A percentile compares a stretch with the other conserved stretches of the same genome.
These are phyloP conservation scores for Sebastes oblongus DNA, from an alignment of 2,797 vertebrate genomes.

Conservation along the genomic window DNA sequence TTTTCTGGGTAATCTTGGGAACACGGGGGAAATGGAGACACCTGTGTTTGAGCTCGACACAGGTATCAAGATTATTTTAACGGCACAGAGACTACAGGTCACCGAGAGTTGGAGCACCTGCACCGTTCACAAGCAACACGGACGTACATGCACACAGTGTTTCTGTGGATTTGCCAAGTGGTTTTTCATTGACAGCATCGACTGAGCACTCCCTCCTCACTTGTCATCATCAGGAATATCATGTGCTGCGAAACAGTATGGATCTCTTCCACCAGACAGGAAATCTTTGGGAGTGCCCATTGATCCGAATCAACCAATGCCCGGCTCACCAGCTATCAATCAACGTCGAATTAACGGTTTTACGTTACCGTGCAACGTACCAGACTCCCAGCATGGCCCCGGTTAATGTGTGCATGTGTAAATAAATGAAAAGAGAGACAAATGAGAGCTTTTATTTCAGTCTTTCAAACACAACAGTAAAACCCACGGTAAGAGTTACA, in stretches of 20 bases:
- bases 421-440: constrained; percentile 4
- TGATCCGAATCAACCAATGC: constrained; percentile 68
- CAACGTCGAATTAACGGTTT: constrained; percentile 74
- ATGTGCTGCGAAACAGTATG: constrained; percentile 71
- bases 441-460: background rate
- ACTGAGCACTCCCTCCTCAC: constrained; percentile 63
- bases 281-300: constrained; percentile 73
- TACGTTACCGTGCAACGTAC: constrained; percentile 29
- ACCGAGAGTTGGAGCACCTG: constrained; percentile 37
- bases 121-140: background rate
- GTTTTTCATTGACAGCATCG: constrained; percentile 68
- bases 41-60: constrained; percentile 45
- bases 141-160: constrained; percentile 4
- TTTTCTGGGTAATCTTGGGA: constrained; percentile 49
- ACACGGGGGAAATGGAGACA: constrained; percentile 28
- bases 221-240: constrained; percentile 78
- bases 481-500: constrained; percentile 22
- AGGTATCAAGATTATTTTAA: constrained; percentile 33
- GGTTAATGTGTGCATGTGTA: constrained; percentile 9
- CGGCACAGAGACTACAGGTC: constrained; percentile 17
- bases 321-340: constrained; percentile 65
- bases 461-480: background rate
- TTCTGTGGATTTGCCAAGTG: constrained; percentile 55
- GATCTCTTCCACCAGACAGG: constrained; percentile 68
- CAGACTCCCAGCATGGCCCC: constrained; percentile 2